Conservation (phyloP, 37 sponge, comb jelly and placozoan species). For the Eunapius fragilis region DNA sequence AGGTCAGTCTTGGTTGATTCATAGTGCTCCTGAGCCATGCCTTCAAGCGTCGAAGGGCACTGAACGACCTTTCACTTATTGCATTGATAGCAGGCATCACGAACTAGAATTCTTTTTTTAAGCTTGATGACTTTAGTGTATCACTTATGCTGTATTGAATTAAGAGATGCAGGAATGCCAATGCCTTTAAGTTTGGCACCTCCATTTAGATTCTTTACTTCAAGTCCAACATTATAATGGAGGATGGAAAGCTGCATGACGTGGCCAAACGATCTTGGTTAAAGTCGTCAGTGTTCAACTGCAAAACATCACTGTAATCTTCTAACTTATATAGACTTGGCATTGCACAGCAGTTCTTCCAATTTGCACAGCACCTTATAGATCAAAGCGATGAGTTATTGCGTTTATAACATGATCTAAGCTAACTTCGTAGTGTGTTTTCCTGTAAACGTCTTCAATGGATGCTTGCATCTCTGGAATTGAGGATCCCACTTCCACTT, state of each 20-base stretch:
- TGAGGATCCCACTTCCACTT: conserved; percentile 19
- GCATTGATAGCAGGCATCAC: conserved; percentile 66
- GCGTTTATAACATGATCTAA: conserved; percentile 23
- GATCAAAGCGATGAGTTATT: conserved; percentile 29
- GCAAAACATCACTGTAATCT: not conserved
- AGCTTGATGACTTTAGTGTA: conserved; percentile 50
- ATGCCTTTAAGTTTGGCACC: no score
- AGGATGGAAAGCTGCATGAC: conserved; percentile 22
- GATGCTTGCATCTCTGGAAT: conserved; percentile 34
- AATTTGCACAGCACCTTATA: conserved; percentile 34
- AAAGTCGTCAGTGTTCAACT: conserved; percentile 41
- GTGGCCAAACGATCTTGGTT: conserved; percentile 13
- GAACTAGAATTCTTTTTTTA: conserved; percentile 42
- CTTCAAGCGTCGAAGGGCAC: conserved; percentile 48
- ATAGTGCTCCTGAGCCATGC: conserved; percentile 48
- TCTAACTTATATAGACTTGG: not conserved
- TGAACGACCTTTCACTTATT: conserved; percentile 55
- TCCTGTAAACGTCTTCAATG: conserved; percentile 27
- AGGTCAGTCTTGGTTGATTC: conserved; percentile 48
- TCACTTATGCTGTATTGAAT: not conserved
- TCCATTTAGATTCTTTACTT: not conserved
- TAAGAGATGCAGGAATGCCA: not conserved
- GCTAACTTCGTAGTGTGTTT: conserved; percentile 41
- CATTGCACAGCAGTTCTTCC: not conserved
- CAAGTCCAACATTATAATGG: not conserved